A percentile compares a stretch with the other conserved stretches of the same genome.
Conservation (phyloP, 2,797 vertebrate genomes). For the Percopsis omiscomaycus region DNA sequence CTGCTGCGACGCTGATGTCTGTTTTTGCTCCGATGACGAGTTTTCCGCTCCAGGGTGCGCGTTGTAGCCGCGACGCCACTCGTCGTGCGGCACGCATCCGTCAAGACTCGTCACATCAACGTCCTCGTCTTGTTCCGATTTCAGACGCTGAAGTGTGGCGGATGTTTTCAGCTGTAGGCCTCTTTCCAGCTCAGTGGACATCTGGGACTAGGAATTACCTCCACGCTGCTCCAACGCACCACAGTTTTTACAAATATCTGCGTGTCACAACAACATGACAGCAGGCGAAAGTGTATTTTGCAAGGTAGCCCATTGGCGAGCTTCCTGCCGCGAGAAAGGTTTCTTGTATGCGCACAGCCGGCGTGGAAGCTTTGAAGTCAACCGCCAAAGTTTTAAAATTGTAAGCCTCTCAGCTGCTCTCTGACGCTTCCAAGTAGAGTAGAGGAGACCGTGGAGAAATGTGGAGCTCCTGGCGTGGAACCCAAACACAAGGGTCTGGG, state of each 20-base stretch:
- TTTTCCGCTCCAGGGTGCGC: constrained; percentile 18
- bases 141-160: constrained; percentile 38
- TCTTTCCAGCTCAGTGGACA: constrained; percentile 67
- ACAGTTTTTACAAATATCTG: constrained; percentile 5
- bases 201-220: constrained; percentile 55
- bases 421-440: constrained; percentile 56
- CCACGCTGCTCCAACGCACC: not conserved
- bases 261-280: constrained; percentile 4
- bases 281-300: constrained; percentile 5
- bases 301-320: constrained; percentile 18
- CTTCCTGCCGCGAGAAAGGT: not conserved
- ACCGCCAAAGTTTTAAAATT: constrained; percentile 67
- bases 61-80: constrained; percentile 25
- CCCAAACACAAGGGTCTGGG: constrained; percentile 33
- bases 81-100: constrained; percentile 49
- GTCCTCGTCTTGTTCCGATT: constrained; percentile 52
- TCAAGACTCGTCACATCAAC: constrained; percentile 70
- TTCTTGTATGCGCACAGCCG: not conserved
- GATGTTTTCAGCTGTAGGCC: constrained; percentile 61
- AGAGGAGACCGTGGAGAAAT: constrained; percentile 46
- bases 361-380: constrained; percentile 59
- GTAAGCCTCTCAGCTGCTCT: constrained; percentile 70
- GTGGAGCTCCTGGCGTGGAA: constrained; percentile 51
- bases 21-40: not conserved
- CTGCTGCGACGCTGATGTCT: constrained; percentile 19